These are phyloP conservation scores for Aplysia californica DNA, from an alignment of 1,140 invertebrate genomes.

Conservation along the genomic window DNA sequence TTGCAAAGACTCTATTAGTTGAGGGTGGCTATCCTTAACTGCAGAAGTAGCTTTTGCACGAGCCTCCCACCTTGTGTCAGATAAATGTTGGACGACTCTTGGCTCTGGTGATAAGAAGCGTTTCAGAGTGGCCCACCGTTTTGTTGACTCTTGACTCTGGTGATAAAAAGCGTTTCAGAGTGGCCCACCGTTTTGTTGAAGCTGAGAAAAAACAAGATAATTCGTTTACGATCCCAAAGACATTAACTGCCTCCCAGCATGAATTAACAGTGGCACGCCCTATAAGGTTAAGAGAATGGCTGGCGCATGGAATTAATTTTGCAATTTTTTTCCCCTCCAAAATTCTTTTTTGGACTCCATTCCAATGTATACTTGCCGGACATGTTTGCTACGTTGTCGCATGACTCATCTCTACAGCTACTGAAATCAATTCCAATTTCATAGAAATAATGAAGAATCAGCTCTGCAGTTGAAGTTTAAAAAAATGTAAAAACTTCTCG, in stretches of 20 bases:
- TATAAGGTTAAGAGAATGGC: not conserved
- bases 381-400: not conserved
- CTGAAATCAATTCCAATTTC: not conserved
- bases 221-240: not conserved
- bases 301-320: not conserved
- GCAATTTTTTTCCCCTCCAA: not conserved
- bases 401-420: not conserved
- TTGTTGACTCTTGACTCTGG: not conserved
- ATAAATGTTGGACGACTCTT: not conserved
- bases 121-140: not conserved
- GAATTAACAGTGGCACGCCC: not conserved
- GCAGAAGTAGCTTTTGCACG: not conserved
- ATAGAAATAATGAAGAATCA: not conserved
- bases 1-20: not conserved
- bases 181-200: not conserved
- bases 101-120: not conserved
- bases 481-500: not conserved
- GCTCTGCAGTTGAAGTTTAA: not conserved
- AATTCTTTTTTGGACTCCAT: not conserved
- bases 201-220: not conserved
- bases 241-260: not conserved
- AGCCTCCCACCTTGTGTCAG: not conserved
- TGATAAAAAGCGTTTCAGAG: not conserved
- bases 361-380: not conserved
- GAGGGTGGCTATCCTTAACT: not conserved